Evolutionary conservation across 2,888 invertebrate genomes (phyloP), one percentile per base, ranked within the genome.

Genomic region (Tiliacea aurago): DNA sequence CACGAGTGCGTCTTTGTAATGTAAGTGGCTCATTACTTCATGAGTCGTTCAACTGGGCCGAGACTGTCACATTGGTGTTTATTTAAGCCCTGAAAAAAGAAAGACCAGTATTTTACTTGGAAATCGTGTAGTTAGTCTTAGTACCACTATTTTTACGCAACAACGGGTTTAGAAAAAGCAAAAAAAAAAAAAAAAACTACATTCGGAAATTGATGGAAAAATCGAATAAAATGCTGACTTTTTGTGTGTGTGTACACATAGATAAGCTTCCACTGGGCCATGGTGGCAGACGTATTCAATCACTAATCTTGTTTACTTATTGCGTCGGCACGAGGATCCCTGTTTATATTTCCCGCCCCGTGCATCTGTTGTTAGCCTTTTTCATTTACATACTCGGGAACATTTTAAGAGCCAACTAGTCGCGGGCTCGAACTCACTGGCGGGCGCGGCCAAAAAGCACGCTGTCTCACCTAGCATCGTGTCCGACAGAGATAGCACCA

Each of bases 1-100:
- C 64, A 81, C 28, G 51, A 74, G 13, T 55, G 9, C 53, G 61
- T 20, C 18, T 55, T 51, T 37, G 49, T 61, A 61, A 58, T 37
- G 49, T 61, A 61, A 58, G 66, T 71, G 49, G 68, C 9, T 10
- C 51, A n/a, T n/a, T n/a, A n/a, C n/a, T n/a, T n/a, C n/a, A 41
- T 49, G 23, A 69, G 73, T 63, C 64, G 56, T 66, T 68, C 49
- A 49, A 63, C 74, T 68, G 20, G 4, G n/a, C n/a, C 11, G 20
- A 43, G 15, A 51, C 61, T 51, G 23, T 11, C 45, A 43, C 28
- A 53, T 49, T 20, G 5, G 4, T 56, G 18, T 59, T 73, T 58
- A 51, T 73, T 59, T 53, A 15, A 59, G 37, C 18, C 18, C 23
- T 62, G 56, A 43, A 28, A 70, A 58, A 62, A 47, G 37, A 6